Conservation (phyloP, 2,797 vertebrate genomes). For the Hoplostethus mediterraneus region DNA sequence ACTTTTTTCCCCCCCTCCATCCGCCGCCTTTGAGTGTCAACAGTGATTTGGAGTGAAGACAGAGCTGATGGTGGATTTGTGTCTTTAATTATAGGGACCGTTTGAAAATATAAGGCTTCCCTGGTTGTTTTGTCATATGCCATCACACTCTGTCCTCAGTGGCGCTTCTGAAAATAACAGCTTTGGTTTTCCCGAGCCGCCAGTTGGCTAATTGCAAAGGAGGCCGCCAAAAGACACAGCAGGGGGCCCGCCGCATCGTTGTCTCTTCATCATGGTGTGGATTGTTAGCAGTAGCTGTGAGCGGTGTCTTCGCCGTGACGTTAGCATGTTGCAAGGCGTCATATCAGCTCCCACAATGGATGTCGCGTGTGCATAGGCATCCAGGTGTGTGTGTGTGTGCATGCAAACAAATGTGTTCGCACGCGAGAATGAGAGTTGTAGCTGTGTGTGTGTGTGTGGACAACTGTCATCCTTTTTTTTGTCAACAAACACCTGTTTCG, state of each 20-base stretch:
- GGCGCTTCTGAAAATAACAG: slow-evolving; percentile 58
- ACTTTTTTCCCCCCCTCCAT: slow-evolving; percentile 2
- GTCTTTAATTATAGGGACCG: slow-evolving; percentile 66
- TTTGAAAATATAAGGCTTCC: slow-evolving; percentile 52
- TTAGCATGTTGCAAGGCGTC: slow-evolving; percentile 22
- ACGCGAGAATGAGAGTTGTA: slow-evolving; percentile 29
- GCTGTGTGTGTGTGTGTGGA: slow-evolving; percentile 23
- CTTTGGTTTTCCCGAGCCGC: slow-evolving; percentile 63
- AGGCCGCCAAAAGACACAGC: slow-evolving; percentile 63
- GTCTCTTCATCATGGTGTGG: slow-evolving; percentile 44
- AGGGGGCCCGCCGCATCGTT: slow-evolving; percentile 52
- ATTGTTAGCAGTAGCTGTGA: slow-evolving; percentile 55
- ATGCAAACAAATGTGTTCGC: neutral
- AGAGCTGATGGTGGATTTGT: slow-evolving; percentile 57
- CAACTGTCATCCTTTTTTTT: slow-evolving; percentile 45
- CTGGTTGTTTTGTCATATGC: slow-evolving; percentile 67
- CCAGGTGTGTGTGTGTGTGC: neutral
- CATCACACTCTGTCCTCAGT: slow-evolving; percentile 64
- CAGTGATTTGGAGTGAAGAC: slow-evolving; percentile 36
- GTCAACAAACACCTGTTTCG: slow-evolving; percentile 79
- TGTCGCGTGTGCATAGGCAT: neutral
- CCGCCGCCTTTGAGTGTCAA: slow-evolving; percentile 24
- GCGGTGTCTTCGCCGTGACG: slow-evolving; percentile 14
- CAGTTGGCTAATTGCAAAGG: slow-evolving; percentile 70
- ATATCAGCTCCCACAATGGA: slow-evolving; percentile 14